These are phyloP conservation scores for Apis florea DNA, from an alignment of 1,140 invertebrate species.

Conservation along the genomic window DNA sequence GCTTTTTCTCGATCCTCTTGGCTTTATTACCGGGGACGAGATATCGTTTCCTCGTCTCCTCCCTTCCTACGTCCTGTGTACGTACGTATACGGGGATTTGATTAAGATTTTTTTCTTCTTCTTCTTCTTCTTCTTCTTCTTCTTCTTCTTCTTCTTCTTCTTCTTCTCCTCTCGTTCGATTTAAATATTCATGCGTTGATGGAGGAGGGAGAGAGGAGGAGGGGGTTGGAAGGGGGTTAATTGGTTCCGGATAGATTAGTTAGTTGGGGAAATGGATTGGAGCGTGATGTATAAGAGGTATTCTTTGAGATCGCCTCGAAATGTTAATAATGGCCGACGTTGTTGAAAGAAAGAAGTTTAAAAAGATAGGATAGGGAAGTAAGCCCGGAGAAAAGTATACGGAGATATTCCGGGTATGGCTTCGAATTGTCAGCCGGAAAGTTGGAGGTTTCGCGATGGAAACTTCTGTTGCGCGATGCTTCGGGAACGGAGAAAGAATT, in stretches of 20 bases:
- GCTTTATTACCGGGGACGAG: background rate
- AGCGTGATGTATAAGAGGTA: background rate
- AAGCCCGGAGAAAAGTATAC: slow-evolving; percentile 11
- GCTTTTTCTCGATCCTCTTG: background rate
- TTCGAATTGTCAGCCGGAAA: slow-evolving; percentile 32
- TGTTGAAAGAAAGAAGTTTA: background rate
- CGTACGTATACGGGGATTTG: background rate
- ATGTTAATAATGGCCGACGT: background rate
- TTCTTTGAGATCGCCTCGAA: background rate
- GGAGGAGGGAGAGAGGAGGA: too few relatives aligned
- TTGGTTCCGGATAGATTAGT: too few relatives aligned
- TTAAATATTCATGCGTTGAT: too few relatives aligned
- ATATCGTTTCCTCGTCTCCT: background rate
- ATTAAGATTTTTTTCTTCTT: background rate
- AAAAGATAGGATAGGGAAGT: too few relatives aligned
- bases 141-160: too few relatives aligned
- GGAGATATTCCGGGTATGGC: slow-evolving; percentile 16
- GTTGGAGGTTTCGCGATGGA: slow-evolving; percentile 37
- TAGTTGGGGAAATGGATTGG: too few relatives aligned
- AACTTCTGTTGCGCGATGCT: slow-evolving; percentile 29
- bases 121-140: too few relatives aligned
- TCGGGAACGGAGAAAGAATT: background rate
- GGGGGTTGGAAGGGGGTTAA: too few relatives aligned
- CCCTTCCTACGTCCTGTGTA: background rate
- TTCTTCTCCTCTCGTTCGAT: background rate